Percentiles rank a stretch among this genome's conserved stretches.
Evolutionary conservation across 1,140 invertebrate species (phyloP).

Genomic region (Drosophila azteca): DNA sequence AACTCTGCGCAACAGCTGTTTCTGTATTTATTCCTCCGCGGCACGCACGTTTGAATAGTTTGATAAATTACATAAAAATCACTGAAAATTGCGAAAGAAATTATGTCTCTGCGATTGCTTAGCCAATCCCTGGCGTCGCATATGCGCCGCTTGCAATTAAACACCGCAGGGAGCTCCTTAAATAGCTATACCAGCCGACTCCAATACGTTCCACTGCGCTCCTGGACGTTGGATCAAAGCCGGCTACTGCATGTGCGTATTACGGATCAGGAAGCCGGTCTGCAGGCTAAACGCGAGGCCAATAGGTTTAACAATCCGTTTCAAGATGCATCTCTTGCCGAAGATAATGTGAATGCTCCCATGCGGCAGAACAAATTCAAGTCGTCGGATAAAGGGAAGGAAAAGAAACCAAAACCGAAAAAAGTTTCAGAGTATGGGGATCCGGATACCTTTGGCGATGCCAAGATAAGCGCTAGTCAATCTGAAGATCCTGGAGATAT

Average conservation of each 20-base stretch:
- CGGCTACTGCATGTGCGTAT: constrained; percentile 62
- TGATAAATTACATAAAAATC: constrained; percentile 63
- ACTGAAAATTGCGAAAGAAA: constrained; percentile 25
- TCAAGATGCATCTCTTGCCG: constrained; percentile 6
- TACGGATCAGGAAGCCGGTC: constrained; percentile 67
- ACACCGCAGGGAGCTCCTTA: neutral
- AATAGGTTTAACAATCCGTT: constrained; percentile 47
- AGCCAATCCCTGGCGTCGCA: constrained; percentile 32
- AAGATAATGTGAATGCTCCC: neutral
- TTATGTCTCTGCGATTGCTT: constrained; percentile 62
- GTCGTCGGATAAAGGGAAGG: constrained; percentile 1
- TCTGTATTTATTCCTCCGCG: constrained; percentile 15
- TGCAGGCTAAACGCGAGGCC: constrained; percentile 53
- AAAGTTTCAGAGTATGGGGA: constrained; percentile 21
- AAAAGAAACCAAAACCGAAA: constrained; percentile 12
- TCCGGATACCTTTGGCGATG: constrained; percentile 55
- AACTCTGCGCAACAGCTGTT: constrained; percentile 31
- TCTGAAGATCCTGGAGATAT: constrained; percentile 83
- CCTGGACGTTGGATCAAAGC: constrained; percentile 8
- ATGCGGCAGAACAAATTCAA: neutral
- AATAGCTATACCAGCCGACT: constrained; percentile 3
- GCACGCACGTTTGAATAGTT: constrained; percentile 32
- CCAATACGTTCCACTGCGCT: neutral
- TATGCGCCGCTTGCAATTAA: constrained; percentile 24
- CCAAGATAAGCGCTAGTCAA: neutral